Evolutionary conservation across 2,113 vertebrate genomes (phyloP).

Genomic region (Hippopotamus amphibius): DNA sequence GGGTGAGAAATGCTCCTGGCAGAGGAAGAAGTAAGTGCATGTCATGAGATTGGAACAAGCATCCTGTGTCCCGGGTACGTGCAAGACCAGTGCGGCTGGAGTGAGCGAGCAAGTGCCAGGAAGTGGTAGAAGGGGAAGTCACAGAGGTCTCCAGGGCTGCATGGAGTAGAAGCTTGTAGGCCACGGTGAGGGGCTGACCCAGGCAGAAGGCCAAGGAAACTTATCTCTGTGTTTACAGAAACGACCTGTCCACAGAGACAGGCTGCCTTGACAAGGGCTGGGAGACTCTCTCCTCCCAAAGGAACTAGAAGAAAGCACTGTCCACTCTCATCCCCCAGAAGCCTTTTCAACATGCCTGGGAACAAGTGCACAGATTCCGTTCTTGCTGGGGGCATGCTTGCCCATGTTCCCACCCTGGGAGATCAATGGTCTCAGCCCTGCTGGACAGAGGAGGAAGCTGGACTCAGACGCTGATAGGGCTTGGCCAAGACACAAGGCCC

Average conservation of each 20-base stretch:
- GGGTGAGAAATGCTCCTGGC: neutral
- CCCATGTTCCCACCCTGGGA: too few species aligned
- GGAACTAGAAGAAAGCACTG: neutral
- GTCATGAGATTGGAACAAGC: neutral
- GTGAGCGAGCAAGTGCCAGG: accelerated
- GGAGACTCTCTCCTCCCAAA: neutral
- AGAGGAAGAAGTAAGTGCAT: neutral
- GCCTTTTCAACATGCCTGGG: neutral
- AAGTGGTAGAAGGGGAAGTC: neutral
- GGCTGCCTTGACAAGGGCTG: neutral
- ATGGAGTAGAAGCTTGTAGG: neutral
- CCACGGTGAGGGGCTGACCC: neutral
- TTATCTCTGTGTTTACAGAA: neutral
- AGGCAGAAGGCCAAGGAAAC: neutral
- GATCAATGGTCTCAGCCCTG: neutral
- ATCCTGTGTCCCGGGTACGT: accelerated
- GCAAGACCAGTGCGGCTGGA: accelerated
- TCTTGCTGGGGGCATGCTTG: neutral
- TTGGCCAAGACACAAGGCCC: neutral
- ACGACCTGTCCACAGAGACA: neutral
- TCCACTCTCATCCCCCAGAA: neutral
- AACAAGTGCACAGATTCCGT: neutral
- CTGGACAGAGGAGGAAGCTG: neutral
- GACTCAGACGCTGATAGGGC: neutral
- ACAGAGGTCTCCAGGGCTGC: neutral